phyloP scores from a whole-genome alignment of 2,113 vertebrate species.

The Romanogobio albipinnatus region DNA sequence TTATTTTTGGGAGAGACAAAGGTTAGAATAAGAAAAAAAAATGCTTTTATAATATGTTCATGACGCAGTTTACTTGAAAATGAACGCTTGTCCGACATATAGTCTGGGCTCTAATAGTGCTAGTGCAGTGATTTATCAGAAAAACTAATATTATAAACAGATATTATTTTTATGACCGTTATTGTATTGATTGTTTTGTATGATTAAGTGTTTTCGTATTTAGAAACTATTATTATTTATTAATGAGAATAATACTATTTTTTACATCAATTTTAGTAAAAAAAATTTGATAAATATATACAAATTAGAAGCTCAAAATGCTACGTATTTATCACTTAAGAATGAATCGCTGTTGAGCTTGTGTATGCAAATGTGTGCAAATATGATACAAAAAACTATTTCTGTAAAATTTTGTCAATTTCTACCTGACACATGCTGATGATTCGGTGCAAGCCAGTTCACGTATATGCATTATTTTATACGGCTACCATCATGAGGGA shows the following conservation, averaged over 20 bases:
- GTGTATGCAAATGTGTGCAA: neutral
- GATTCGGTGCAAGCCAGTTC: neutral
- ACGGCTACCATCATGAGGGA: neutral
- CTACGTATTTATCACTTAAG: neutral
- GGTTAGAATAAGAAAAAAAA: neutral
- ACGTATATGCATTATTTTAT: neutral
- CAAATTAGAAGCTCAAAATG: neutral
- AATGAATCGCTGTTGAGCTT: neutral
- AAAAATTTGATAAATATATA: neutral
- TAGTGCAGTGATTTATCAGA: neutral
- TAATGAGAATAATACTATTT: neutral
- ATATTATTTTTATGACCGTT: neutral
- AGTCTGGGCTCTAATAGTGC: neutral
- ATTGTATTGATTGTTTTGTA: neutral
- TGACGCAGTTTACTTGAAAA: slow-evolving; percentile 3
- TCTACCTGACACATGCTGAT: neutral
- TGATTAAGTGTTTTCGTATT: neutral
- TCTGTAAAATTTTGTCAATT: neutral
- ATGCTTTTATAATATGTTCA: neutral
- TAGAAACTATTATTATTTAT: neutral
- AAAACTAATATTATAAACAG: neutral
- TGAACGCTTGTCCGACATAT: neutral
- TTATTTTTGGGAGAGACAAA: neutral
- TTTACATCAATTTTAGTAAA: neutral
- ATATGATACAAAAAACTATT: neutral